A percentile compares a stretch with the other conserved stretches of the same genome.
These are phyloP conservation scores for Bombus terrestris DNA, from an alignment of 1,140 invertebrate genomes.

Conservation along the genomic window DNA sequence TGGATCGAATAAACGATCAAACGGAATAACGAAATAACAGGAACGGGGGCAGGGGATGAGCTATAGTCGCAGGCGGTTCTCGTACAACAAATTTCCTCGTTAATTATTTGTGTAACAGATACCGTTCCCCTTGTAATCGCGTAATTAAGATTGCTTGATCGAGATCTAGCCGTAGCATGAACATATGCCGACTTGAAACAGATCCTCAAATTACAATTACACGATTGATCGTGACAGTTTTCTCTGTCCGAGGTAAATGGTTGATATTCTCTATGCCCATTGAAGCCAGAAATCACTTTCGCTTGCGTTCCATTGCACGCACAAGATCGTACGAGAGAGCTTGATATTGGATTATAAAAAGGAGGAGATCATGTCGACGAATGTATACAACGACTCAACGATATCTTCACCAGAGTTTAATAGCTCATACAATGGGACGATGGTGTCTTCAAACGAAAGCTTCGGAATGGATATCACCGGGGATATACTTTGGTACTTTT, in stretches of 20 bases:
- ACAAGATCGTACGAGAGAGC: neutral
- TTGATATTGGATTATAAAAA: neutral
- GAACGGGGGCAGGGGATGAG: neutral
- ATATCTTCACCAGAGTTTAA: neutral
- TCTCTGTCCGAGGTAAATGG: too few species aligned
- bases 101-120: neutral
- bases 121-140: neutral
- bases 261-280: neutral
- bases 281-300: neutral
- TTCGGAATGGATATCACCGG: constrained; percentile 45
- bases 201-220: too few species aligned
- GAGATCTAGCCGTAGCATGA: neutral
- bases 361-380: neutral
- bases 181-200: too few species aligned
- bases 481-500: constrained; percentile 61
- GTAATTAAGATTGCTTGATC: constrained; percentile 3
- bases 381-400: neutral
- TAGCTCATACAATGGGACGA: neutral
- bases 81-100: neutral
- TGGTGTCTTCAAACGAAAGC: constrained; percentile 15
- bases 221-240: too few species aligned
- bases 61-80: neutral
- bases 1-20: neutral
- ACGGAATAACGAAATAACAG: neutral
- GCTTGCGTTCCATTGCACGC: neutral